Base-by-base conservation (phyloP, 2,888 invertebrate species). In the Drepanosiphum platanoidis region DNA sequence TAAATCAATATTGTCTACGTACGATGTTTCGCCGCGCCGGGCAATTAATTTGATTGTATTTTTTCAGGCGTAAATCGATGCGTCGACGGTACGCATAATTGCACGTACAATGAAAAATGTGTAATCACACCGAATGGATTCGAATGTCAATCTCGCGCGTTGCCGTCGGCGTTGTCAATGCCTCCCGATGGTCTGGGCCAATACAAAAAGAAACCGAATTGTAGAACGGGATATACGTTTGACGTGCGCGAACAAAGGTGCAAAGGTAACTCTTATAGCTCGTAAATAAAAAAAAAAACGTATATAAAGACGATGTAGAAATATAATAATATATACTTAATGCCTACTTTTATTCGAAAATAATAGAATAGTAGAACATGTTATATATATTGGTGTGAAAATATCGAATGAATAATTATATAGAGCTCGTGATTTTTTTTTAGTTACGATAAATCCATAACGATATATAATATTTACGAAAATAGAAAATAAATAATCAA, bases 121-220 rank as follows among this genome's bases (percentile, higher is more conserved):
- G n/a, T 83, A 34, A 83, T 1, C 18, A 75, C 46, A 18, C 22
- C 36, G 7, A 34, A 83, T 22, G 83, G 83, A 66, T 84, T 39
- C 27, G 36, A 75, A 58, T 75, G 84, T n/a, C 68, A 52, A 30
- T 22, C 75, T 30, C 68, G 22, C 18, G 9, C 3, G 8, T 34
- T 18, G 39, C 74, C 81, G 5, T 66, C 5, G 27, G 32, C 68
- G 64, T 11, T 39, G 15, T 39, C 68, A 9, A 30, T 58, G n/a
- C 7, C 30, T 22, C 75, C 75, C 5, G 52, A 77, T 58, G 77
- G 77, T 15, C 27, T 74, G 4, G 46, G 0, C 3, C 18, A n/a
- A 15, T 0, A 5, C 3, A 58, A 36, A 15, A 66, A 39, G n/a
- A 68, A 68, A 68, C 64, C n/a, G 7, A 77, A 36, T 39, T 84